Evolutionary conservation across 2,113 vertebrate genomes (phyloP).

Genomic region (Chauna torquata): DNA sequence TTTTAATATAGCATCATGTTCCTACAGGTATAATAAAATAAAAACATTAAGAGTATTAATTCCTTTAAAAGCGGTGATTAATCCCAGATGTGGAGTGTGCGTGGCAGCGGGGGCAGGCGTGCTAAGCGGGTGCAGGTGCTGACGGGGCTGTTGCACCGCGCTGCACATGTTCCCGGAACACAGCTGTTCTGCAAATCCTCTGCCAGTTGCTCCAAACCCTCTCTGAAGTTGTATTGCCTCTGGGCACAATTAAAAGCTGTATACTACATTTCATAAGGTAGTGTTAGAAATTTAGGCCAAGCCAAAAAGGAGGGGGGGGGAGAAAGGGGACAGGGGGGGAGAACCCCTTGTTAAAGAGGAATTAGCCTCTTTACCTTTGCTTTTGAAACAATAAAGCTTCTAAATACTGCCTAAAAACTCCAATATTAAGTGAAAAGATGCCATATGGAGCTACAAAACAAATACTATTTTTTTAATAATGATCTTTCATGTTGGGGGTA

Average conservation of each 20-base stretch:
- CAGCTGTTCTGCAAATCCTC: slow-evolving; percentile 81
- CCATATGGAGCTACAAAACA: background rate
- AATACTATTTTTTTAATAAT: background rate
- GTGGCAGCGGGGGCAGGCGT: background rate
- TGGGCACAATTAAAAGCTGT: slow-evolving; percentile 84
- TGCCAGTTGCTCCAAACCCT: slow-evolving; percentile 74
- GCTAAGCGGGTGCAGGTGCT: slow-evolving; percentile 75
- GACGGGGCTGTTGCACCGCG: slow-evolving; percentile 63
- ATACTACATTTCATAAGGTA: slow-evolving; percentile 77
- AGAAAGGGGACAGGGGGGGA: background rate
- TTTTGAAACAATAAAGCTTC: slow-evolving; percentile 60
- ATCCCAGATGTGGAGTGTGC: slow-evolving; percentile 76
- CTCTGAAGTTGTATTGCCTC: slow-evolving; percentile 79
- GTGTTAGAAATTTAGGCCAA: slow-evolving; percentile 78
- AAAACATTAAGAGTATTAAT: slow-evolving; percentile 82
- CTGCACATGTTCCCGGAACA: slow-evolving; percentile 72
- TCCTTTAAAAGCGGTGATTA: slow-evolving; percentile 77
- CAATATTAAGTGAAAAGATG: background rate
- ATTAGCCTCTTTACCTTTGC: slow-evolving; percentile 71
- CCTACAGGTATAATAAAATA: slow-evolving; percentile 84
- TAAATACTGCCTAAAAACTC: background rate
- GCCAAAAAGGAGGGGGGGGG: slow-evolving; percentile 67
- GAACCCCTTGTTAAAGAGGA: slow-evolving; percentile 68
- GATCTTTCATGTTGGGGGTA: background rate
- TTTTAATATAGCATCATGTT: slow-evolving; percentile 81